Evolutionary conservation across 2,113 vertebrate genomes (phyloP), one percentile per base, ranked within the genome.

Genomic region (Orycteropus afer): DNA sequence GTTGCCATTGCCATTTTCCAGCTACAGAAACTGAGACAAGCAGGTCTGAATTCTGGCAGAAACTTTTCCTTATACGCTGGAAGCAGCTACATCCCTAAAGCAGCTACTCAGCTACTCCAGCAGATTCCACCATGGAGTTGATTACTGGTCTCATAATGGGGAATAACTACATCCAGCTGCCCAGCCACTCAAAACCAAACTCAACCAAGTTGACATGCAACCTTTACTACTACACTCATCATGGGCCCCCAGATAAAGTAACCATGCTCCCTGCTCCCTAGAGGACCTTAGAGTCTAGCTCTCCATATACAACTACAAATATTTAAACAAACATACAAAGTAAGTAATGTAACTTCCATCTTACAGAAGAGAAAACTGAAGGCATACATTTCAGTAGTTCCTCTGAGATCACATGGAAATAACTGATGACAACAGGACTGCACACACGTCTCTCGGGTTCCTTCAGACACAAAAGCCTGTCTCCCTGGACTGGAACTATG

Each of bases 281-380:
- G 45, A 80, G 29, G 49, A 92, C 3, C 20, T 55, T 27, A 3
- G n/a, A 77, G 32, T 86, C 27, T 63, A 92, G 69, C 74, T 92
- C 76, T 86, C 40, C 34, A 59, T 7, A 27, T 0, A 40, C 22
- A 78, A 32, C 25, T 49, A 42, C 73, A 42, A 29, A 77, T 77
- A 83, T 87, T 80, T 93, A 90, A 96, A 78, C 7, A 69, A 4
- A 18, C 65, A 88, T 78, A 63, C 18, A 10, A 67, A 59, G 51
- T 69, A 53, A 86, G 13, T n/a, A n/a, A 85, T 51, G 45, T 37
- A 81, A 92, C 63, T 55, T 12, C 45, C 51, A 40, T 73, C 77
- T 93, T 55, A 89, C 57, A 77, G 42, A 77, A 61, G 49, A 90
- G 74, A 65, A 95, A 88, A 81, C 27, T 3, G 17, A 97, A 79